phyloP scores from a whole-genome alignment of 1,140 invertebrate genomes.

The Papilio machaon region DNA sequence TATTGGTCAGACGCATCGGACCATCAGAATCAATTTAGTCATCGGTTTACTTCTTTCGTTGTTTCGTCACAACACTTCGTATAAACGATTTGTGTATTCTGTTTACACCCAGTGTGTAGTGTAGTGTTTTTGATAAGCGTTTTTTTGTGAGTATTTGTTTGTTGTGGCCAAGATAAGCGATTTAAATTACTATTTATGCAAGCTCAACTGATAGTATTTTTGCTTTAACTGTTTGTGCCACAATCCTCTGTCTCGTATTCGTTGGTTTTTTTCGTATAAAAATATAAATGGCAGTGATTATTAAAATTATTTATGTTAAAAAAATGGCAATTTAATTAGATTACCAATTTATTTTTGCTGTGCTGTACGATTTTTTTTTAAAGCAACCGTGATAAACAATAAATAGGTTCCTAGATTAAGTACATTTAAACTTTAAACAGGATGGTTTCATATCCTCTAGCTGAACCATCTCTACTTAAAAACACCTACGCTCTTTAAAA shows the following conservation, averaged over 20 bases:
- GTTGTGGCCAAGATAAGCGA: constrained; percentile 9
- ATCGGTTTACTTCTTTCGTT: background rate
- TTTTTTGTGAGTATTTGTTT: constrained; percentile 16
- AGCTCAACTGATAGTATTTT: background rate
- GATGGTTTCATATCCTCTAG: background rate
- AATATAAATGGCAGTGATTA: background rate
- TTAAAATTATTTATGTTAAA: background rate
- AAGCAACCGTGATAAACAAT: background rate
- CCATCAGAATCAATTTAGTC: constrained; percentile 35
- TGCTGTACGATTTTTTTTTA: background rate
- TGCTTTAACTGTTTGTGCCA: background rate
- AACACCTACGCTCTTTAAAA: background rate
- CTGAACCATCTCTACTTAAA: background rate
- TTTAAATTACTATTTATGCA: background rate
- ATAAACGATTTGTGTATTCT: background rate
- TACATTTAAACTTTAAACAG: background rate
- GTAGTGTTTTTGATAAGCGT: constrained; percentile 10
- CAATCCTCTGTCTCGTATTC: constrained; percentile 38
- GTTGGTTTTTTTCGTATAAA: background rate
- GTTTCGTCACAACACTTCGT: background rate
- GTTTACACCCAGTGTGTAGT: background rate
- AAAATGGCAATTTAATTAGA: too few species aligned
- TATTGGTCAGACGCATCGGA: constrained; percentile 42
- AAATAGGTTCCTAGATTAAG: background rate
- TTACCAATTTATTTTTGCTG: too few species aligned